Base-by-base conservation (phyloP, 1,140 invertebrate species). In the Trinorchestia longiramus region DNA sequence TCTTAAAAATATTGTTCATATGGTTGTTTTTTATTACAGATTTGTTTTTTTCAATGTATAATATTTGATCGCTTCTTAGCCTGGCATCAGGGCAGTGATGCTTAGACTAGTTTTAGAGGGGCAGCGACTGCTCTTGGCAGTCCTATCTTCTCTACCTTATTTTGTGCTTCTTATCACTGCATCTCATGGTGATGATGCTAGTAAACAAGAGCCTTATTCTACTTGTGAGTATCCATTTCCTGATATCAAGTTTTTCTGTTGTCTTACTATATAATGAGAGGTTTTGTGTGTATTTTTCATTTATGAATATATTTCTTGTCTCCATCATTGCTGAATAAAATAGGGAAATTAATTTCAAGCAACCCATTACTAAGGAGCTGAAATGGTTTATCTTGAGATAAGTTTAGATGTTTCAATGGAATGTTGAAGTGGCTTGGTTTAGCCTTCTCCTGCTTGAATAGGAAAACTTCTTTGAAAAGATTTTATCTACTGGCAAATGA, bases 51-150 rank as follows among this genome's bases (percentile, higher is more conserved):
- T 94, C 92, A 45, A 94, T 94, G 92, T 45, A 94, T 94, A 94
- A 44, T 94, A 43, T 94, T 94, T 94, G 92, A 94, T 94, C 92
- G 44, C 92, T 94, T 94, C 40, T 94, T 45, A 94, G 92, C 92
- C 92, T 43, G 92, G 92, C 92, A 94, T 94, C 92, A 94, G 92
- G 92, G n/a, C 92, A 94, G 92, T 94, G 92, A 94, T 94, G 92
- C 92, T 45, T 94, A 94, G 44, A 8, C 11, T 94, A 94, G 92
- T 94, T 94, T 94, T 94, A 94, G 92, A 45, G 92, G 92, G 92
- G 92, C 92, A 94, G 92, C 92, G 43, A 36, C 92, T 94, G 92
- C 92, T 94, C 43, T 47, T 94, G 43, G 92, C 92, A 47, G 92
- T 94, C 43, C 92, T 94, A 47, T 94, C 44, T 94, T 43, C 44